Evolutionary conservation across 2,113 vertebrate species (phyloP), one percentile per base, ranked within the genome.

Genomic region (Diphyllodes magnificus): DNA sequence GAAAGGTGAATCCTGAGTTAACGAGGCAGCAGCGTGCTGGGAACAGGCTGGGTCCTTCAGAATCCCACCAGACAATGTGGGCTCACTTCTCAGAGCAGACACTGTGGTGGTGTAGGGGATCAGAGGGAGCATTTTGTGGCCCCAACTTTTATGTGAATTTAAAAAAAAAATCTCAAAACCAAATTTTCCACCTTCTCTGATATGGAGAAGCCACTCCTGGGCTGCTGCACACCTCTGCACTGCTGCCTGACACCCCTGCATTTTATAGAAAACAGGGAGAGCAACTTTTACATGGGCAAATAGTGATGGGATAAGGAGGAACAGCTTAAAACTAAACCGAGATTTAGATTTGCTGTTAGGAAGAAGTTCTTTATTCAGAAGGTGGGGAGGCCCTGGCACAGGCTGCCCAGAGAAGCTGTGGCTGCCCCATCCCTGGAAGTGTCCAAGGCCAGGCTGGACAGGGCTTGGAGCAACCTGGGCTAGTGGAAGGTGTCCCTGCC

Each of bases 1-100:
- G 23, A 28, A 88, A 64, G 53, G 64, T 77, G 77, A 83, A 16
- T 9, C 3, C 65, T 65, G 50, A 5, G 31, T 13, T 57, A 70
- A 80, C 7, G 25, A 72, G 79, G 63, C 84, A 80, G 82, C 75
- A 50, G 18, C 1, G 0, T 6, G 45, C 75, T 50, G 85, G 42
- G 73, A 66, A 10, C 25, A 71, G 57, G 28, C 83, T 80, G 75
- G 16, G 31, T 44, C 37, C 64, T 42, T 24, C 78, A 11, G 47
- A 1, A 11, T 7, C 89, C 70, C 60, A 23, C 35, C 57, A 28
- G 44, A 4, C 11, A 49, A 3, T 0, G 1, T 0, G 4, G 35
- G 19, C 35, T 79, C 22, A 1, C 35, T 23, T 25, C 77, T 70
- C 54, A 40, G 19, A 53, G 45, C 50, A 50, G 42, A 25, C 5